These are phyloP conservation scores for Papilio dardanus DNA, from an alignment of 1,140 invertebrate genomes.

Conservation along the genomic window DNA sequence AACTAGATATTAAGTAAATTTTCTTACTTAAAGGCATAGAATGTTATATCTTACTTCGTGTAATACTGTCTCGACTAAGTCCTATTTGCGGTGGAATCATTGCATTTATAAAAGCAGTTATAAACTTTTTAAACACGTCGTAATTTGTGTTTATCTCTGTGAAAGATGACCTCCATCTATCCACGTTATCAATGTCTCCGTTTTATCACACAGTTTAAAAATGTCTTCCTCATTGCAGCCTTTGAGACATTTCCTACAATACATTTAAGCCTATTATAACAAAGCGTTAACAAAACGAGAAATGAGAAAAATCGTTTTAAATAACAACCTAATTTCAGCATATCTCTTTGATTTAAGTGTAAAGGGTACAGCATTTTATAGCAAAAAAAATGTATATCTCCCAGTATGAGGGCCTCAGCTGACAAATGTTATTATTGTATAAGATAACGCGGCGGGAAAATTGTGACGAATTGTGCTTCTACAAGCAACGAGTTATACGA, in stretches of 20 bases:
- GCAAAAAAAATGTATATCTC: background rate
- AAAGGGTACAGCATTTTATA: too few relatives aligned
- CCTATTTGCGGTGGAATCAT: background rate
- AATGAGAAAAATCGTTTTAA: too few relatives aligned
- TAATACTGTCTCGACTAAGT: background rate
- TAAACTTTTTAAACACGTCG: background rate
- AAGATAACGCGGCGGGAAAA: background rate
- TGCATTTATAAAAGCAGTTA: background rate
- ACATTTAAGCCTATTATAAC: background rate
- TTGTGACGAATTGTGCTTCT: background rate
- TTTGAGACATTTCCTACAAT: background rate
- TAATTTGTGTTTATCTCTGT: conserved; percentile 2
- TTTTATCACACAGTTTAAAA: background rate
- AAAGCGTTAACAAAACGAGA: background rate
- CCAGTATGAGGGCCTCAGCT: background rate
- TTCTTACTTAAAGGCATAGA: too few relatives aligned
- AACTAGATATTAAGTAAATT: too few relatives aligned
- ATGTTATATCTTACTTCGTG: background rate
- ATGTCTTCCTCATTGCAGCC: background rate
- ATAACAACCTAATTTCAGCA: too few relatives aligned
- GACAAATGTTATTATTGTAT: background rate
- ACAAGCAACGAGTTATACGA: background rate
- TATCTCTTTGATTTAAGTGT: too few relatives aligned
- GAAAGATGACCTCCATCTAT: conserved; percentile 2
- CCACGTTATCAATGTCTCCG: conserved; percentile 3